A percentile compares a stretch with the other conserved stretches of the same genome.
Evolutionary conservation across 2,797 vertebrate genomes (phyloP).

Genomic region (Nannoperca obscura): DNA sequence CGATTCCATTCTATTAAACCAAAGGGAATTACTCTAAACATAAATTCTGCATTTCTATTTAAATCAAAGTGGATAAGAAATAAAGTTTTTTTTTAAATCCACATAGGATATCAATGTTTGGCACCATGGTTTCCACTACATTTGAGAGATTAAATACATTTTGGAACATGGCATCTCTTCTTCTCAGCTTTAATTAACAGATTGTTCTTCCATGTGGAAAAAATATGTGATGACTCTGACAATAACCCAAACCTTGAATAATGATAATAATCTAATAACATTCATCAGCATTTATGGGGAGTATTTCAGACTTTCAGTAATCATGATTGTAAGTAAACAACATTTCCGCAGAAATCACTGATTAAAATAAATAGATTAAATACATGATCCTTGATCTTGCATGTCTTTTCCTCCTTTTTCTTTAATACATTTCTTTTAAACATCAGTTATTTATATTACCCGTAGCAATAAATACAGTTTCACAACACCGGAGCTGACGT

Average conservation of each 20-base stretch:
- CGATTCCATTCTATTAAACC: slow-evolving; percentile 36
- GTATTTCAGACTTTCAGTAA: background rate
- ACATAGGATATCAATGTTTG: background rate
- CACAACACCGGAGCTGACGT: background rate
- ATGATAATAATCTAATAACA: background rate
- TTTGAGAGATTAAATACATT: background rate
- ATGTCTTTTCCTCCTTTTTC: background rate
- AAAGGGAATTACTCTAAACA: slow-evolving; percentile 13
- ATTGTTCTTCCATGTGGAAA: background rate
- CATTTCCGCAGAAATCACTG: background rate
- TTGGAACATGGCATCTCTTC: background rate
- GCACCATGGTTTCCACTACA: background rate
- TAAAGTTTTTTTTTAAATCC: background rate
- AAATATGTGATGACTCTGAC: background rate
- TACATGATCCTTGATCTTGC: background rate
- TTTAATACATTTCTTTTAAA: background rate
- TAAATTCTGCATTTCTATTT: slow-evolving; percentile 11
- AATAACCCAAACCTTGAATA: background rate
- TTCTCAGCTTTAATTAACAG: slow-evolving; percentile 1
- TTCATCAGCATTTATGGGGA: background rate
- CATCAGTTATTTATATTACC: background rate
- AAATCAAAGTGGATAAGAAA: slow-evolving; percentile 24
- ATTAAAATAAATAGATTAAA: background rate
- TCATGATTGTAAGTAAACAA: background rate
- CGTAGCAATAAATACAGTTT: background rate